Evolutionary conservation across 2,113 vertebrate species (phyloP).

Genomic region (Saccopteryx leptura): DNA sequence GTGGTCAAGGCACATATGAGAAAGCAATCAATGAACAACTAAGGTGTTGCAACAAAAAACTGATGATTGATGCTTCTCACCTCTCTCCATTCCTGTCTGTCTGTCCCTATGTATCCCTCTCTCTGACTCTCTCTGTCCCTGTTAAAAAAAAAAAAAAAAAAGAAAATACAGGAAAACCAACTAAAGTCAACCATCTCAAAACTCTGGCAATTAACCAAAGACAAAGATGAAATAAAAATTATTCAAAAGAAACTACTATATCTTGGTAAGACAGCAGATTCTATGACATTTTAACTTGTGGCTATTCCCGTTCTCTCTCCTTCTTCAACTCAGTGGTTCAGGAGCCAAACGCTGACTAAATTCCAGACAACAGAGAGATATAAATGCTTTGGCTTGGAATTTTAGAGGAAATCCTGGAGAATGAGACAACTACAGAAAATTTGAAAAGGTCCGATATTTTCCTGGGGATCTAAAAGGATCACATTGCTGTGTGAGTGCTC

Average conservation of each 20-base stretch:
- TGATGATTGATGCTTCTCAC: too few species aligned
- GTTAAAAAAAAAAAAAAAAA: too few species aligned
- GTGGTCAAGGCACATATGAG: too few species aligned
- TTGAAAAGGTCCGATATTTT: conserved; percentile 10
- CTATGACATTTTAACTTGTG: conserved; percentile 29
- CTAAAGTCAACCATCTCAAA: conserved; percentile 19
- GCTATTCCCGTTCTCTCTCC: neutral
- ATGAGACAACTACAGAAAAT: neutral
- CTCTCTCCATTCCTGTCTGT: too few species aligned
- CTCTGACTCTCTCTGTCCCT: too few species aligned
- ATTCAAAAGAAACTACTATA: conserved; percentile 20
- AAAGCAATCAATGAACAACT: too few species aligned
- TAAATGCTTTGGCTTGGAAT: neutral
- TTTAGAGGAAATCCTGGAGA: conserved; percentile 33
- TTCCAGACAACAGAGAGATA: conserved; percentile 22
- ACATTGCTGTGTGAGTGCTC: neutral
- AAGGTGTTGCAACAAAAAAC: too few species aligned
- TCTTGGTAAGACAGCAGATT: neutral
- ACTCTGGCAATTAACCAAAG: conserved; percentile 47
- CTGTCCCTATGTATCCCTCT: too few species aligned
- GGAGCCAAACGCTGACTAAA: conserved; percentile 26
- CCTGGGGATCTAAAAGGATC: neutral
- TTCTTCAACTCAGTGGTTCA: neutral
- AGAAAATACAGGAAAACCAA: neutral
- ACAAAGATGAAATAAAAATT: conserved; percentile 37